Evolutionary conservation across 2,797 vertebrate species (phyloP).

Genomic region (Antrozous pallidus): DNA sequence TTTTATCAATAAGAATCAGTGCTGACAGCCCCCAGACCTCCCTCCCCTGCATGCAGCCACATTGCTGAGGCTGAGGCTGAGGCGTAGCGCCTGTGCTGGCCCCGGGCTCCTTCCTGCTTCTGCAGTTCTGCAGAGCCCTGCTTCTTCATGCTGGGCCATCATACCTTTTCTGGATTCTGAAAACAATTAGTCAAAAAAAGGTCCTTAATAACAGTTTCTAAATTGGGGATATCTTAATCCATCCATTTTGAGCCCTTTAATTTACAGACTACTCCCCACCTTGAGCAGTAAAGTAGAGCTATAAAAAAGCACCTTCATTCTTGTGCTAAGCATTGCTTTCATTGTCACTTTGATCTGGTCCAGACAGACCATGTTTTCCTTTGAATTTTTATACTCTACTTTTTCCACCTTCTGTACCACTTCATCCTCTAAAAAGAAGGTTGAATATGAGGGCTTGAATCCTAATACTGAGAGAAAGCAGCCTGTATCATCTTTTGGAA

Average conservation of each 20-base stretch:
- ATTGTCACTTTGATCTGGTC: slow-evolving; percentile 38
- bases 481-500: neutral
- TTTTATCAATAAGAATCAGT: neutral
- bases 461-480: neutral
- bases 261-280: neutral
- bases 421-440: neutral
- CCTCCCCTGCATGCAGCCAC: neutral
- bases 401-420: neutral
- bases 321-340: neutral
- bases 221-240: neutral
- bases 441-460: neutral
- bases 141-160: neutral
- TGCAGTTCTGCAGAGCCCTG: neutral
- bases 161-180: neutral
- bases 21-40: neutral
- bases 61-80: neutral
- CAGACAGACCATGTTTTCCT: neutral
- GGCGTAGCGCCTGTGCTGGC: fast-evolving
- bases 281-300: slow-evolving; percentile 30
- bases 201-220: slow-evolving; percentile 18
- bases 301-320: slow-evolving; percentile 1
- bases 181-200: neutral
- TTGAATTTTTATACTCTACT: neutral
- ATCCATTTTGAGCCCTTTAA: slow-evolving; percentile 50
- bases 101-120: neutral